phyloP scores from a whole-genome alignment of 2,797 vertebrate genomes.

The Anguilla marmorata region DNA sequence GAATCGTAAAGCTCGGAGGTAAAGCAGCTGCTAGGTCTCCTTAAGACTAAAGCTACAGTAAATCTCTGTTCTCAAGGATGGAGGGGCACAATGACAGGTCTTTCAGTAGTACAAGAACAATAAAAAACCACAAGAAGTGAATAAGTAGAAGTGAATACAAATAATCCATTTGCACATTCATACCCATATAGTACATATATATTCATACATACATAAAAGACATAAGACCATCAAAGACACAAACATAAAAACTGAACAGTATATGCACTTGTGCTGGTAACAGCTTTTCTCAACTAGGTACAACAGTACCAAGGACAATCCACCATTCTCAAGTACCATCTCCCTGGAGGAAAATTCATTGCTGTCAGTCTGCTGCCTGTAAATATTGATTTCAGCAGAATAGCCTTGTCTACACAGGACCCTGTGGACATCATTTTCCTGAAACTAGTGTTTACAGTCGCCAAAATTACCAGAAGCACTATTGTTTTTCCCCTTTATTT shows the following conservation, averaged over 20 bases:
- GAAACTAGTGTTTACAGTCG: background rate
- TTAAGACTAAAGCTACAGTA: background rate
- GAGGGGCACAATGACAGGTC: background rate
- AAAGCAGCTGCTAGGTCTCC: constrained; percentile 1
- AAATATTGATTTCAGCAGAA: constrained; percentile 13
- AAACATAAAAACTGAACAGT: background rate
- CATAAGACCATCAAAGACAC: background rate
- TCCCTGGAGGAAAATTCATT: constrained; percentile 11
- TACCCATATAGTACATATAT: background rate
- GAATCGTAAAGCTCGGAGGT: background rate
- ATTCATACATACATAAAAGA: background rate
- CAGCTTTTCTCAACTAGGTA: background rate
- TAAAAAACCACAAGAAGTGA: background rate
- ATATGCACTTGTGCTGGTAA: constrained; percentile 3
- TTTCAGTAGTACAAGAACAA: background rate
- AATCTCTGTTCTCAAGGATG: background rate
- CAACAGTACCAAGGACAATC: background rate
- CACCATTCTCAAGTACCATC: background rate
- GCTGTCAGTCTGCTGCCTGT: background rate
- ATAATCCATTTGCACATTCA: background rate
- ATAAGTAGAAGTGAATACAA: background rate
- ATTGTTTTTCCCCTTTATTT: background rate
- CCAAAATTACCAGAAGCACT: background rate
- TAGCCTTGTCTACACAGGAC: background rate
- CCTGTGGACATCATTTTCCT: background rate